Percentiles rank a stretch among this genome's conserved stretches.
phyloP scores from a whole-genome alignment of 2,113 vertebrate species.

The Callospermophilus lateralis region DNA sequence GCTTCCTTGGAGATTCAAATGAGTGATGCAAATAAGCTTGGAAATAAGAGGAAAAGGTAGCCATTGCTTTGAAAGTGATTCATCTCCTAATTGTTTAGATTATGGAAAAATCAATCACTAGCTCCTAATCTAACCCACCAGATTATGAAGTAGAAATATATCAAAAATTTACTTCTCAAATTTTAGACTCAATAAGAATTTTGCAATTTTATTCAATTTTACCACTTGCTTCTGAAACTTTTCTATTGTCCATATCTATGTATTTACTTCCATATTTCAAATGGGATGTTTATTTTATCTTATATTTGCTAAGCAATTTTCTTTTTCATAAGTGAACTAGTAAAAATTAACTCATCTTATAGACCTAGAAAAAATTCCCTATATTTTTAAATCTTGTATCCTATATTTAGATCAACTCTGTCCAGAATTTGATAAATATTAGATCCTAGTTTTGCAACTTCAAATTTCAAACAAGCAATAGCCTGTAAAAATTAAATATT shows the following conservation, averaged over 20 bases:
- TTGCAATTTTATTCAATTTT: not conserved
- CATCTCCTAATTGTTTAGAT: not conserved
- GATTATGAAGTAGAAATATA: not conserved
- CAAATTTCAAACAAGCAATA: not conserved
- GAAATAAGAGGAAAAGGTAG: not conserved
- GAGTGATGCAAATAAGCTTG: constrained; percentile 22
- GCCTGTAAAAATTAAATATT: not conserved
- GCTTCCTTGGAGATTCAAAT: constrained; percentile 23
- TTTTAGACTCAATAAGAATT: constrained; percentile 8
- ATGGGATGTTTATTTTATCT: not conserved
- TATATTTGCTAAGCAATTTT: not conserved
- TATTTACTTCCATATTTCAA: not conserved
- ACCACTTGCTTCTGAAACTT: not conserved
- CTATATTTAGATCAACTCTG: not conserved
- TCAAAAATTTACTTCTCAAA: not conserved
- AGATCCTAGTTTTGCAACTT: not conserved
- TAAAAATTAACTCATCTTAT: not conserved
- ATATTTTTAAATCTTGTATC: not conserved
- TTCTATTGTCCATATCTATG: not conserved
- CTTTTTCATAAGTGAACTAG: not conserved
- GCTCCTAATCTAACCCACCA: not conserved
- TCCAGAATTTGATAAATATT: not conserved
- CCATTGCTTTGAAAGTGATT: not conserved
- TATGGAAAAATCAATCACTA: not conserved
- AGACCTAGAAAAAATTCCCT: not conserved